Conservation (phyloP, 2,888 invertebrate genomes). For the Campaea margaritaria region DNA sequence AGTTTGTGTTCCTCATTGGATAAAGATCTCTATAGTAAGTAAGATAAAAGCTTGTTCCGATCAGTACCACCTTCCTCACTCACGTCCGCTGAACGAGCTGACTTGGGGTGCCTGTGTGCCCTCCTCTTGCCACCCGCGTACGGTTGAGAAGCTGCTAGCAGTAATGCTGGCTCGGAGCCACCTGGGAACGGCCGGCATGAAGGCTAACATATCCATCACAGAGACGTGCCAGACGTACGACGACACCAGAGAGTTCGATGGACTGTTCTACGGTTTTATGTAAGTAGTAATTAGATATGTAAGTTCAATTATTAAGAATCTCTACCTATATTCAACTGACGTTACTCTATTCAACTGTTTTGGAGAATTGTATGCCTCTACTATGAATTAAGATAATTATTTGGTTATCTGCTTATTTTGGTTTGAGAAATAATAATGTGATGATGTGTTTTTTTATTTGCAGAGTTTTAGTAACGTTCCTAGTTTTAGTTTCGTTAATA, state of each 20-base stretch:
- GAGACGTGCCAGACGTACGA: constrained; percentile 65
- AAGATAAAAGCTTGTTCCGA: constrained; percentile 1
- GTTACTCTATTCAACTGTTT: too few relatives aligned
- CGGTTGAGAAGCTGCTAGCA: constrained; percentile 63
- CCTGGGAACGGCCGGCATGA: constrained; percentile 69
- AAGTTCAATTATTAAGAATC: constrained; percentile 43
- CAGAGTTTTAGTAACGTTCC: constrained; percentile 51
- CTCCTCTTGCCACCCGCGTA: constrained; percentile 65
- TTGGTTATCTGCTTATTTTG: too few relatives aligned
- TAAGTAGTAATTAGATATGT: too few relatives aligned
- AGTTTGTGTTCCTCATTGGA: too few relatives aligned
- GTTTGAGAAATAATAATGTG: too few relatives aligned
- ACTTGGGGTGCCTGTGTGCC: constrained; percentile 86
- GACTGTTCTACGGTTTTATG: constrained; percentile 66
- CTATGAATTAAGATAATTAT: too few relatives aligned
- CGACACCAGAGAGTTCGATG: constrained; percentile 55
- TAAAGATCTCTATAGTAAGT: too few relatives aligned
- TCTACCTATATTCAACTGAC: too few relatives aligned
- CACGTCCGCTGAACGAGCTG: constrained; percentile 68
- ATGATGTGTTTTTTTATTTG: constrained; percentile 44
- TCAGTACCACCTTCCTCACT: constrained; percentile 62
- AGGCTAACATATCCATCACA: constrained; percentile 58
- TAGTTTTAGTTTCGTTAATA: constrained; percentile 48
- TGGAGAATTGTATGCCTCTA: too few relatives aligned
- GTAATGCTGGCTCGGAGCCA: constrained; percentile 71